phyloP scores from a whole-genome alignment of 2,888 invertebrate genomes.

The Chironomus riparius region DNA sequence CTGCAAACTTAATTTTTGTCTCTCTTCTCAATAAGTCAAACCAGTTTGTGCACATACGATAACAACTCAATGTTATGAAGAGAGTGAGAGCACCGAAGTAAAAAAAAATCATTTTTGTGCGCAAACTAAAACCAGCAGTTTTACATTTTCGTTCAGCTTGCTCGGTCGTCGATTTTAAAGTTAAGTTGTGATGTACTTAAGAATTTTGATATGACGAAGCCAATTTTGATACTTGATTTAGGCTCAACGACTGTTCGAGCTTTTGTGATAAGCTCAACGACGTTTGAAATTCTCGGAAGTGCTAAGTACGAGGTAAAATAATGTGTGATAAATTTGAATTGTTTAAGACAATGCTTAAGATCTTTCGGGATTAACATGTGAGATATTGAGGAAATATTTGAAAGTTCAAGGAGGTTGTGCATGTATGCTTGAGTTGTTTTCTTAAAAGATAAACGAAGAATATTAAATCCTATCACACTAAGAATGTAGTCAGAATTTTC shows the following conservation, averaged over 20 bases:
- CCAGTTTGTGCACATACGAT: too few relatives aligned
- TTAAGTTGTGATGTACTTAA: background rate
- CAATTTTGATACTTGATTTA: conserved; percentile 6
- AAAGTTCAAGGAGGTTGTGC: too few relatives aligned
- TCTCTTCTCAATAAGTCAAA: too few relatives aligned
- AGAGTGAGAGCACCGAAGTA: too few relatives aligned
- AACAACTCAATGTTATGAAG: too few relatives aligned
- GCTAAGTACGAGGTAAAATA: background rate
- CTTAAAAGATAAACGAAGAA: too few relatives aligned
- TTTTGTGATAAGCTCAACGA: background rate
- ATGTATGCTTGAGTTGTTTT: background rate
- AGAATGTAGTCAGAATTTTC: too few relatives aligned
- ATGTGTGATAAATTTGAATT: background rate
- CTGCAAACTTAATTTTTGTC: too few relatives aligned
- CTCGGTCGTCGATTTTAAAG: background rate
- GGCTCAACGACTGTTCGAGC: background rate
- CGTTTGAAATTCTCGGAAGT: background rate
- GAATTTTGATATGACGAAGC: background rate
- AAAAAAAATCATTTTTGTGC: background rate
- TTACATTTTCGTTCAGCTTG: background rate
- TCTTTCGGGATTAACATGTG: too few relatives aligned
- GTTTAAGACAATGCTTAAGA: background rate
- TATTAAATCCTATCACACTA: too few relatives aligned
- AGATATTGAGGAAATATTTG: too few relatives aligned
- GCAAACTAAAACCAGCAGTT: background rate